These are phyloP conservation scores for Numida meleagris DNA, from an alignment of 2,113 vertebrate species.

Conservation along the genomic window DNA sequence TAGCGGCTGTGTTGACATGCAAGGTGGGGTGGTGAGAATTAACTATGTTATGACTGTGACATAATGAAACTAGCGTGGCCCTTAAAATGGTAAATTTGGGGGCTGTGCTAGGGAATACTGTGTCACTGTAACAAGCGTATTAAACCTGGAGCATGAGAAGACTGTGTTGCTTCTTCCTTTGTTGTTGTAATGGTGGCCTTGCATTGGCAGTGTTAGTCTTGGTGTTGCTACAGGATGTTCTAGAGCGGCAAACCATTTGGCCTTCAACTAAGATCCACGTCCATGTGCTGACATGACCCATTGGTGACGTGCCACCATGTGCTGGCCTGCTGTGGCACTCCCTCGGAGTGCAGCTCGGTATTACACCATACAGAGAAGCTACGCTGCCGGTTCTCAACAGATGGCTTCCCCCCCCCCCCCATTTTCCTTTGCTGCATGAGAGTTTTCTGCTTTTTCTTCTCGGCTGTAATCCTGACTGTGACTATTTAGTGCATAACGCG, in stretches of 20 bases:
- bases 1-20: neutral
- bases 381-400: neutral
- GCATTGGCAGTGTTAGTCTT: too few relatives aligned
- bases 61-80: neutral
- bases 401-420: neutral
- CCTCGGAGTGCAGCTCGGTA: neutral
- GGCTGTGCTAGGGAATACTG: neutral
- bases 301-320: neutral
- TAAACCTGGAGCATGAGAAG: neutral
- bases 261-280: neutral
- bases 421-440: neutral
- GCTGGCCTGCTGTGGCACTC: neutral
- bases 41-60: neutral
- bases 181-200: accelerated
- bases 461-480: neutral
- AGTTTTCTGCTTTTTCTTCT: neutral
- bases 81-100: neutral
- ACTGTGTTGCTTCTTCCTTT: neutral
- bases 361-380: accelerated
- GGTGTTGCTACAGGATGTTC: neutral
- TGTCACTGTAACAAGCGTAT: neutral
- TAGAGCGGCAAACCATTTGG: neutral
- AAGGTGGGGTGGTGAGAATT: neutral
- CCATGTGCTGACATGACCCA: neutral
- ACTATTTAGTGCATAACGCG: neutral